Conservation (phyloP, 1,140 invertebrate genomes). For the Drosophila kikkawai region DNA sequence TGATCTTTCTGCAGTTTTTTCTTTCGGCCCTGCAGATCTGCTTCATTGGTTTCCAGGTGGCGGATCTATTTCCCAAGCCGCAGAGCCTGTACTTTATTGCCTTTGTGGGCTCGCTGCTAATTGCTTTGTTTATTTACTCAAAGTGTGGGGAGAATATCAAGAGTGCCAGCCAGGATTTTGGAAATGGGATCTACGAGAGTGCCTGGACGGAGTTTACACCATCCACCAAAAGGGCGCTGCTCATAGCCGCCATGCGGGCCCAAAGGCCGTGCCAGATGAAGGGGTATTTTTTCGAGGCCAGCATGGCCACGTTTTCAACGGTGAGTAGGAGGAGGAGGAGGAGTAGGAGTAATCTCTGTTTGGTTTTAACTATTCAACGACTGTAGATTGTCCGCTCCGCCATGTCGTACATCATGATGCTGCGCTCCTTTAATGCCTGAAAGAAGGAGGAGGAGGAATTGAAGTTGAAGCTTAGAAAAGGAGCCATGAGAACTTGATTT, state of each 20-base stretch:
- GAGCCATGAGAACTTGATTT: background rate
- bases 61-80: constrained; percentile 62
- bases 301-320: constrained; percentile 70
- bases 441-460: background rate
- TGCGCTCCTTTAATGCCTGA: constrained; percentile 66
- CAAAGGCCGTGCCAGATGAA: constrained; percentile 63
- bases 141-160: constrained; percentile 71
- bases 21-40: constrained; percentile 63
- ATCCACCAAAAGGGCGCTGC: constrained; percentile 39
- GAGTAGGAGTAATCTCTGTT: background rate
- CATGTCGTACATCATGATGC: constrained; percentile 73
- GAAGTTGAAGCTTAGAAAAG: background rate
- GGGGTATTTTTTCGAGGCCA: constrained; percentile 71
- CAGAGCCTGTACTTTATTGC: constrained; percentile 61
- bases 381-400: constrained; percentile 68
- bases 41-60: constrained; percentile 70
- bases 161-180: constrained; percentile 64
- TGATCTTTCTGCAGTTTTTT: constrained; percentile 69
- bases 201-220: constrained; percentile 58
- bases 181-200: constrained; percentile 53
- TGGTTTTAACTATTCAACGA: background rate
- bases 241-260: constrained; percentile 60
- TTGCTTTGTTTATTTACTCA: constrained; percentile 70
- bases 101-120: constrained; percentile 61
- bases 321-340: constrained; percentile 18